Base-by-base conservation (phyloP, 1,140 invertebrate species). In the Aradophagus sp. region DNA sequence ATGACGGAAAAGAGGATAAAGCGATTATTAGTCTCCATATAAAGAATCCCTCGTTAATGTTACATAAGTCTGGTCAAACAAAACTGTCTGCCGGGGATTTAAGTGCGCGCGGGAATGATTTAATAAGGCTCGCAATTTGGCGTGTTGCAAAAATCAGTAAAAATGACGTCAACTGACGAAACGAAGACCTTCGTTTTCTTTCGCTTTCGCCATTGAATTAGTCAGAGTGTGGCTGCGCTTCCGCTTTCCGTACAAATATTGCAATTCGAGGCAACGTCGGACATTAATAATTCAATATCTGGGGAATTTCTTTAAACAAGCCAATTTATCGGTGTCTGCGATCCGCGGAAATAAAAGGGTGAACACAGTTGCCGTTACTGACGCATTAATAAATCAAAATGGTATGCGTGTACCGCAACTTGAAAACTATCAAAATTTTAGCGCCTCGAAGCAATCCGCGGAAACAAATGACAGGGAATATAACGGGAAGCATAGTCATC, bases 251-350 rank as follows among this genome's bases (percentile, higher is more conserved):
- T 23, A 47, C 35, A 31, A 67, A 52, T 38, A 45, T 66, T 42
- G 34, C 44, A 12, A 47, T 53, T 68, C 23, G 23, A 61, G 45
- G 47, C 41, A 53, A 59, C 27, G 26, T 15, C 20, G 11, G 29
- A 41, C 20, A 39, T 61, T 38, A 68, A 55, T 69, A 47, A 61
- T 69, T 47, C 42, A 69, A 42, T 48, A 19, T 31, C 11, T 31
- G 27, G 15, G 19, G 38, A 68, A 55, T 53, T 61, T 69, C 45
- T 61, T 53, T 45, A 53, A 69, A 61, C 48, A 61, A 69, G 32
- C 17, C 42, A 61, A 69, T 69, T 61, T 61, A 69, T 69, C 41
- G 26, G 61, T 61, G 63, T 47, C 55, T 47, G 27, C 32, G 53
- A 42, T 48, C 55, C 48, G 48, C 36, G 34, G 15, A 69, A 61